Conservation (phyloP, 2,888 invertebrate genomes). For the Chelonus formosanus region DNA sequence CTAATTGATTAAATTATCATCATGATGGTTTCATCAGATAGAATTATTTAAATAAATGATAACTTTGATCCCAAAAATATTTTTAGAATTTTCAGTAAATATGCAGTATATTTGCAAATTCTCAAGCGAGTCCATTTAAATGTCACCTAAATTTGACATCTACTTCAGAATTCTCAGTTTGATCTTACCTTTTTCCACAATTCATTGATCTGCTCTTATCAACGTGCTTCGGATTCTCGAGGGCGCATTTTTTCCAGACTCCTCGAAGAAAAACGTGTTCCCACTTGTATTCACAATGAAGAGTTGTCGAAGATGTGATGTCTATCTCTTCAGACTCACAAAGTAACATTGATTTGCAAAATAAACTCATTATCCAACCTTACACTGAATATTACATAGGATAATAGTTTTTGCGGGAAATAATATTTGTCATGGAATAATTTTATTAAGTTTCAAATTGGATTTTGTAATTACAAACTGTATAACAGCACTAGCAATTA, state of each 20-base stretch:
- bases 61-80: too few relatives aligned
- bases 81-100: too few relatives aligned
- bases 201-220: conserved; percentile 44
- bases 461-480: conserved; percentile 44
- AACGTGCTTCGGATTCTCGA: conserved; percentile 42
- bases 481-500: conserved; percentile 45
- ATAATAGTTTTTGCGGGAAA: too few relatives aligned
- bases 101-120: too few relatives aligned
- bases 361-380: too few relatives aligned
- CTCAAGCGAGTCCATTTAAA: not conserved
- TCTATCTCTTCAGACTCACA: not conserved
- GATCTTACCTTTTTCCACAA: conserved; percentile 27
- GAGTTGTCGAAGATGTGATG: conserved; percentile 20
- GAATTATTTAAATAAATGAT: too few relatives aligned
- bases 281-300: conserved; percentile 15
- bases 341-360: too few relatives aligned
- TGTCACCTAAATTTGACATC: conserved; percentile 43
- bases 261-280: conserved; percentile 23
- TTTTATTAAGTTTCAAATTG: conserved; percentile 38
- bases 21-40: not conserved
- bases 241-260: conserved; percentile 31
- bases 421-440: not conserved
- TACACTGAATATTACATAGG: too few relatives aligned
- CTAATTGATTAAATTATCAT: not conserved
- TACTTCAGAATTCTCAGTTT: conserved; percentile 35